Percentiles rank a stretch among this genome's conserved stretches.
Evolutionary conservation across 1,140 invertebrate species (phyloP).

Genomic region (Drosophila repletoides): DNA sequence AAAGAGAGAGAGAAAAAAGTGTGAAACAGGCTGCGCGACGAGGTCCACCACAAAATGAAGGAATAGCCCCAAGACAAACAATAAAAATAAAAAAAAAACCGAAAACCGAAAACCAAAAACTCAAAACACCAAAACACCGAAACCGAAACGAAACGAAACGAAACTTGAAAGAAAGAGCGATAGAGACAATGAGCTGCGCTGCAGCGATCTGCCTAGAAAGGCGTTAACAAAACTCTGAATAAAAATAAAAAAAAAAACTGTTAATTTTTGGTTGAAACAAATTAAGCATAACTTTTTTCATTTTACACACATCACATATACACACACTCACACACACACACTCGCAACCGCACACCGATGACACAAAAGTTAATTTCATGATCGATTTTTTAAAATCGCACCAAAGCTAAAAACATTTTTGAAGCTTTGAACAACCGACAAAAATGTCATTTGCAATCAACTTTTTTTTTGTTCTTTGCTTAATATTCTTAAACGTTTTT

Average conservation of each 20-base stretch:
- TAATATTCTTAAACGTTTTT: neutral
- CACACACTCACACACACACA: neutral
- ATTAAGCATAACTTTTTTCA: conserved; percentile 65
- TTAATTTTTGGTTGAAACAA: conserved; percentile 55
- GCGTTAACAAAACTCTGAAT: neutral
- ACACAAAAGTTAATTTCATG: conserved; percentile 52
- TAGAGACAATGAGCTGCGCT: conserved; percentile 6
- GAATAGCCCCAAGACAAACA: neutral
- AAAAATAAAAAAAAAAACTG: conserved; percentile 2
- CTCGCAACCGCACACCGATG: conserved; percentile 3
- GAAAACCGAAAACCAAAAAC: neutral
- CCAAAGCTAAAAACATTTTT: conserved; percentile 12
- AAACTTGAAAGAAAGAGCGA: conserved; percentile 40
- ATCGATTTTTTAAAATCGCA: conserved; percentile 45
- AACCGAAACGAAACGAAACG: conserved; percentile 43
- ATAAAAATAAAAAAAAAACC: neutral
- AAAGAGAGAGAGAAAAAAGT: conserved; percentile 31
- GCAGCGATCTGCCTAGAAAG: conserved; percentile 16
- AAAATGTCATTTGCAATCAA: conserved; percentile 1
- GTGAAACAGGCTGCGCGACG: conserved; percentile 49
- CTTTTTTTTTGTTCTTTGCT: neutral
- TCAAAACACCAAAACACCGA: conserved; percentile 24
- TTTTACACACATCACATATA: conserved; percentile 30
- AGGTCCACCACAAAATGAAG: conserved; percentile 1
- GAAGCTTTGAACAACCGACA: conserved; percentile 2